Evolutionary conservation across 2,797 vertebrate species (phyloP).

Genomic region (Staurois parvus): DNA sequence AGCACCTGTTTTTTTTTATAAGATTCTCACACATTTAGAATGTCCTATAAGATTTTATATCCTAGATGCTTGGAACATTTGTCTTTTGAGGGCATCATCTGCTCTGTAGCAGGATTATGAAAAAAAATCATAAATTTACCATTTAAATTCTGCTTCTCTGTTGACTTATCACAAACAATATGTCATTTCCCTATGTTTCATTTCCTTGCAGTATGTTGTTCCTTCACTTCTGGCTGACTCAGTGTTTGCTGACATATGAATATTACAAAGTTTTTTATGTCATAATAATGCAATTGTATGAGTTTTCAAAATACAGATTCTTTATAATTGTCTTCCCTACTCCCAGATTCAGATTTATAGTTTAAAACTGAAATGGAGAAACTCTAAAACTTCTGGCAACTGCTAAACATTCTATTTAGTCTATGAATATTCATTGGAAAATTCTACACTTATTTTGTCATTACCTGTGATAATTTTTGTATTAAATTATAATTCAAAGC

Average conservation of each 20-base stretch:
- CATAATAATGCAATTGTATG: slow-evolving; percentile 12
- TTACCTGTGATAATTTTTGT: too few relatives aligned
- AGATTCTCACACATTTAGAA: slow-evolving; percentile 61
- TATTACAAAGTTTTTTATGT: slow-evolving; percentile 18
- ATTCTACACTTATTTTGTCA: background rate
- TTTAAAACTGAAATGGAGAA: background rate
- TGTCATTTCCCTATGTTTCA: slow-evolving; percentile 24
- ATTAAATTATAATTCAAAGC: too few relatives aligned
- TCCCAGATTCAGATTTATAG: background rate
- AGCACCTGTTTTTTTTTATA: slow-evolving; percentile 56
- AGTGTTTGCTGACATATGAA: slow-evolving; percentile 15
- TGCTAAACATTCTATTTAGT: background rate
- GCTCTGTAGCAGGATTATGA: slow-evolving; percentile 42
- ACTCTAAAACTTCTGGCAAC: background rate
- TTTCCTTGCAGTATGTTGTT: slow-evolving; percentile 27
- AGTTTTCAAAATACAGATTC: background rate
- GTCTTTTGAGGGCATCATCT: slow-evolving; percentile 58
- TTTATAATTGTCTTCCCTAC: background rate
- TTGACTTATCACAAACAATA: slow-evolving; percentile 45
- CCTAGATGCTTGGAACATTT: slow-evolving; percentile 57
- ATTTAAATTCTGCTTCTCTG: slow-evolving; percentile 42
- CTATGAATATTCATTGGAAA: background rate
- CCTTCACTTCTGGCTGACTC: slow-evolving; percentile 15
- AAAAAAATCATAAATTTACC: slow-evolving; percentile 52
- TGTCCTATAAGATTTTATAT: slow-evolving; percentile 61